phyloP scores from a whole-genome alignment of 2,888 invertebrate species.

The Chrysomela aeneicollis region DNA sequence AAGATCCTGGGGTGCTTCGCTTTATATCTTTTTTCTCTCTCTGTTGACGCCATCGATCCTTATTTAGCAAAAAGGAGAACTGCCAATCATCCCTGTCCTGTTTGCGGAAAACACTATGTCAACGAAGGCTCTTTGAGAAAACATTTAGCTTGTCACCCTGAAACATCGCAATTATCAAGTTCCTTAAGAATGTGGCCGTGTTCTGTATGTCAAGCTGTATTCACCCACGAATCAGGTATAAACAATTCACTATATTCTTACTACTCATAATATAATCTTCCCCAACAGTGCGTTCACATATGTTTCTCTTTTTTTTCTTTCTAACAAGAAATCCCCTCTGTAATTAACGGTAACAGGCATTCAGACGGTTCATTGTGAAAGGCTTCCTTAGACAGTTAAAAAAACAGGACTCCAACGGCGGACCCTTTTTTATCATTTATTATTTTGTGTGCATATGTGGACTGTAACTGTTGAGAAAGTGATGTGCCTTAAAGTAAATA shows the following conservation, averaged over 20 bases:
- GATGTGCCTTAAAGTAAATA: constrained; percentile 23
- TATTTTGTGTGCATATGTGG: constrained; percentile 47
- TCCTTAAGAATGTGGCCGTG: constrained; percentile 96
- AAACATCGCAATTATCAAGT: constrained; percentile 85
- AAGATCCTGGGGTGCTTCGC: constrained; percentile 61
- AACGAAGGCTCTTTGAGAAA: constrained; percentile 93
- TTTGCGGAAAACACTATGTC: constrained; percentile 95
- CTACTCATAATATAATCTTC: constrained; percentile 43
- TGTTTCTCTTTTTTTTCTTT: constrained; percentile 30
- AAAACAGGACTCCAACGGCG: constrained; percentile 4
- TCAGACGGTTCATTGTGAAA: constrained; percentile 11
- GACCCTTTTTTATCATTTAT: constrained; percentile 20
- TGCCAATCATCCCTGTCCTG: constrained; percentile 93
- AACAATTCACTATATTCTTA: constrained; percentile 27
- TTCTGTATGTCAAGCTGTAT: constrained; percentile 93
- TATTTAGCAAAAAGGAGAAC: constrained; percentile 93
- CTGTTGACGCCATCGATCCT: constrained; percentile 76
- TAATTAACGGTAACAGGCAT: constrained; percentile 23
- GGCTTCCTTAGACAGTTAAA: constrained; percentile 13
- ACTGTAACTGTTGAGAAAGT: constrained; percentile 49
- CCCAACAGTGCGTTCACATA: constrained; percentile 45
- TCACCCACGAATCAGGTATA: constrained; percentile 92
- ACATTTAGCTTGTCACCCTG: constrained; percentile 93
- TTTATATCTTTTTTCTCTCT: constrained; percentile 66
- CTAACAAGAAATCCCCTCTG: neutral